Base-by-base conservation (phyloP, 2,797 vertebrate species). In the Acestrorhynchus altus region DNA sequence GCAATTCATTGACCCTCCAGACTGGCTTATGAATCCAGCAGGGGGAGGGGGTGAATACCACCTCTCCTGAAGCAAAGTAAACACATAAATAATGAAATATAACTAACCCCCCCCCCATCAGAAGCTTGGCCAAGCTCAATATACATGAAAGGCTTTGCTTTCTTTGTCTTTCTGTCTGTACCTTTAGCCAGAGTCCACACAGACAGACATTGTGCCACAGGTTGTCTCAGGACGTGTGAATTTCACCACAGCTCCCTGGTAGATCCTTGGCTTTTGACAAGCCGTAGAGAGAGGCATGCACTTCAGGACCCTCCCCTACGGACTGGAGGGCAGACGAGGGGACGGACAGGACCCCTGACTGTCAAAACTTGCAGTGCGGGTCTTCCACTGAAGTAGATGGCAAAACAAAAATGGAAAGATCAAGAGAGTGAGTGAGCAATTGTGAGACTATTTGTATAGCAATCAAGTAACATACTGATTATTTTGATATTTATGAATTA, bases 341-440 rank as follows among this genome's bases (percentile, higher is more conserved):
- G 94, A 95, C 0, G 94, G 94, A 73, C 94, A 94, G 18, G 95
- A 95, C 16, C 94, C 91, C 87, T 96, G 94, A 75, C 94, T 95
- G 92, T 95, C 94, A 39, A 95, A 94, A 84, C 95, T 96, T 0
- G 94, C 92, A 9, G 94, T 92, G 68, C 92, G 93, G 81, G 93
- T 92, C 61, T 95, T 94, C 94, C 95, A 95, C 95, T 96, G 90
- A 1, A 0, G 74, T 20, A 59, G 20, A 64, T 15, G 8, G 8
- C n/a, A 31, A 44, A 49, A 20, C 16, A 68, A 35, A 75, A 2
- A 44, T 4, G 24, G 51, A 4, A 20, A 76, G 15, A 15, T n/a
- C n/a, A n/a, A n/a, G n/a, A n/a, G n/a, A n/a, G n/a, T 44, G 39
- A 72, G n/a, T 2, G 31, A 35, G 31, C 31, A 35, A 35, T 2